Base-by-base conservation (phyloP, 2,888 invertebrate species). In the Cinara cedri region DNA sequence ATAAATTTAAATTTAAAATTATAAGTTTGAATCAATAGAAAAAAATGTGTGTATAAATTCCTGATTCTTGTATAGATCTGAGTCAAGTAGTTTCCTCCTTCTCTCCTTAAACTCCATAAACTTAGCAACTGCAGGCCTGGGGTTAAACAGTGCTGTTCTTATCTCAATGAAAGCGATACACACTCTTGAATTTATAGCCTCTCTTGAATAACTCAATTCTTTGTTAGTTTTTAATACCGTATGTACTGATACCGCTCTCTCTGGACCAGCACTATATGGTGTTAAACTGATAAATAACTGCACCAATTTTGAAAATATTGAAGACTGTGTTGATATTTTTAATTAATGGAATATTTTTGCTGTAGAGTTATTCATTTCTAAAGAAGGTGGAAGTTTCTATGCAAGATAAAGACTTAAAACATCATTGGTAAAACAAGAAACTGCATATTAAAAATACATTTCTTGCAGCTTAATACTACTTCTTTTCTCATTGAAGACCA, bases 221-320 rank as follows among this genome's bases (percentile, higher is more conserved):
- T 66, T 68, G 11, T 66, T 76, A 1, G 14, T 76, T 76, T 76
- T 68, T 66, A 76, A 76, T 76, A 11, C 68, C n/a, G 44, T 76
- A 21, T 76, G 57, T 34, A 66, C 3, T 49, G 42, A 76, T 8
- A 76, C 76, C 0, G 66, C 49, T 76, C 54, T 66, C 13, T 76
- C 65, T 42, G 65, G 34, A 14, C 13, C 65, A 65, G 66, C 51
- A 24, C 66, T 76, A 19, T 68, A 21, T 14, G 76, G 66, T 44
- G 75, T 65, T 51, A 65, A 57, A 46, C 74, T 14, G 14, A 81
- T 81, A 51, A 60, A 81, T 9, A 70, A 65, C 68, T 68, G 68
- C 26, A 81, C 76, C n/a, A 81, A 57, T 68, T 70, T 80, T n/a
- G 55, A 66, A 57, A 76, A 78, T 44, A 63, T 81, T 66, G 76